Base-by-base conservation (phyloP, 2,888 invertebrate genomes). In the Luffia ferchaultella region DNA sequence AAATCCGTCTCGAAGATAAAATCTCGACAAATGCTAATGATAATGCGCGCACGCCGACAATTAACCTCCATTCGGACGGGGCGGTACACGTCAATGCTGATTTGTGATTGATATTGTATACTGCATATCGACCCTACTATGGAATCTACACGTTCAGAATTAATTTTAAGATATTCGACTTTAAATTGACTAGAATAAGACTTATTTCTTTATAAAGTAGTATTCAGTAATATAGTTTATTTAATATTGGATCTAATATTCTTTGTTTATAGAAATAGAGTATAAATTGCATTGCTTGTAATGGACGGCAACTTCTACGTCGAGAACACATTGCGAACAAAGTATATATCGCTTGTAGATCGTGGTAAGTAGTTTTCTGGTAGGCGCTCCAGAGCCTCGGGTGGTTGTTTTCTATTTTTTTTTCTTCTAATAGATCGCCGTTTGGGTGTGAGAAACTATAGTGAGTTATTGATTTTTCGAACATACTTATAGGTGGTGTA, bases 51-150 rank as follows among this genome's bases (percentile, higher is more conserved):
- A 47, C 50, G 58, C 68, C 70, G 62, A 70, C 73, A 76, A 78
- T 77, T 76, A 77, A 71, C 64, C 66, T 62, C 64, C 67, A 68
- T 67, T 67, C 68, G 62, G 64, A 67, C 69, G 68, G 78, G 76
- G 75, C 73, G 76, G 56, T 57, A 72, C 68, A 54, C 59, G 73
- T 76, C 76, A 70, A 58, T 70, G 60, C 70, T 76, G 77, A 77
- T 77, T 77, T 79, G 78, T 76, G 77, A 79, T 79, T 78, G 79
- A 78, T 78, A 67, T 65, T 76, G 71, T 71, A 65, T 70, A 65
- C 58, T 57, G 46, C 56, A 55, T 53, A 48, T 52, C 50, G 60
- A 60, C 46, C 49, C 42, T 42, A 18, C 46, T 19, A 20, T 49
- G 42, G 48, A 47, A 48, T 48, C 44, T 48, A 51, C 51, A 48